A percentile compares a stretch with the other conserved stretches of the same genome.
Evolutionary conservation across 2,113 vertebrate species (phyloP).

Genomic region (Chloropsis hardwickii): DNA sequence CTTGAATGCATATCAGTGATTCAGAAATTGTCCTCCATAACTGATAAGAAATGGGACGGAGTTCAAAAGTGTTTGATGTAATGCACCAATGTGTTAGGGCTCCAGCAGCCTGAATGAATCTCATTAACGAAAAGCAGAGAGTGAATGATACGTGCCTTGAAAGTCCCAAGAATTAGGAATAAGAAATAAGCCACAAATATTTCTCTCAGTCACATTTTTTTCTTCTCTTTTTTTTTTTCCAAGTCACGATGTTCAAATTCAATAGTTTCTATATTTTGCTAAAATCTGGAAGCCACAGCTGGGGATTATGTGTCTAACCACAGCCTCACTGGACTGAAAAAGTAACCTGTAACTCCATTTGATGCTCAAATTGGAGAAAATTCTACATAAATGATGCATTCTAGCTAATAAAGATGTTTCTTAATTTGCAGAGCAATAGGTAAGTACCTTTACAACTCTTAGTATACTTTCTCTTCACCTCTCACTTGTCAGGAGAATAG

Average conservation of each 20-base stretch:
- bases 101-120: not conserved
- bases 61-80: not conserved
- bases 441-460: not conserved
- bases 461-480: not conserved
- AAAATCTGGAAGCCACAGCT: not conserved
- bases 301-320: not conserved
- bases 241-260: not conserved
- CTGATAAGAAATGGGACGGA: not conserved
- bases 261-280: not conserved
- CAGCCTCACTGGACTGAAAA: not conserved
- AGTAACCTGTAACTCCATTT: not conserved
- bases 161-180: not conserved
- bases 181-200: not conserved
- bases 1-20: rapidly evolving
- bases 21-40: not conserved
- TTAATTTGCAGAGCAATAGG: not conserved
- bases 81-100: not conserved
- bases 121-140: not conserved
- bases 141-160: not conserved
- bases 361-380: not conserved
- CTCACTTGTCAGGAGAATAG: not conserved
- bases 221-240: no score
- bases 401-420: not conserved
- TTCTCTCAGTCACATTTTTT: not conserved
- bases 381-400: not conserved